These are phyloP conservation scores for Catharus fuscescens DNA, from an alignment of 2,113 vertebrate species.

Conservation along the genomic window DNA sequence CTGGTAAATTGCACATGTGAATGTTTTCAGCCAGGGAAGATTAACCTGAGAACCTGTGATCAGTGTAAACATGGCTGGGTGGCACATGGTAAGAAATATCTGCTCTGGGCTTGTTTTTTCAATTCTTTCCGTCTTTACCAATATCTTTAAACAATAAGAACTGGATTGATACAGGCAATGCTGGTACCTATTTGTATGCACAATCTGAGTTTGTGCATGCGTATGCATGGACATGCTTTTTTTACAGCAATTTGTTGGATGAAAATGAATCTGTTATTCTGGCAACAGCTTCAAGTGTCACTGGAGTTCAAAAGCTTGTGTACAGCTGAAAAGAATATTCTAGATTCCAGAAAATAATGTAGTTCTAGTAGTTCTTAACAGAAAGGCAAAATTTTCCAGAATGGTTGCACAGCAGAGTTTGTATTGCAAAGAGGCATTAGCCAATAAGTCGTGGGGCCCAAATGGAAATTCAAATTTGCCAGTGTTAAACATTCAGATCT, in stretches of 20 bases:
- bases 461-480: slow-evolving; percentile 34
- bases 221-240: fast-evolving
- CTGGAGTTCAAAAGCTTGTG: not conserved
- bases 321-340: not conserved
- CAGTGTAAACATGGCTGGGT: slow-evolving; percentile 99
- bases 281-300: not conserved
- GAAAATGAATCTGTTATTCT: not conserved
- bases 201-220: not conserved
- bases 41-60: slow-evolving; percentile 98
- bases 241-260: not conserved
- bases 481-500: not conserved
- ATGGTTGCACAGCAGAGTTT: not conserved
- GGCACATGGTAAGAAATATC: slow-evolving; percentile 89
- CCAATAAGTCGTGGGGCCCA: not conserved
- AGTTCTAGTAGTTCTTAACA: not conserved
- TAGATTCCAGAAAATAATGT: not conserved
- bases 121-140: not conserved
- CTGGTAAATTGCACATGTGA: slow-evolving; percentile 98
- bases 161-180: not conserved
- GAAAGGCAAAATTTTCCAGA: slow-evolving; percentile 11
- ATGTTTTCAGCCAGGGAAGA: slow-evolving; percentile 98
- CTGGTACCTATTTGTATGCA: not conserved
- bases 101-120: not conserved
- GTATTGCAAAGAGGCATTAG: not conserved
- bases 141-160: not conserved